Percentiles rank a stretch among this genome's conserved stretches.
phyloP scores from a whole-genome alignment of 2,888 invertebrate species.

The Hoplodrina ambigua region DNA sequence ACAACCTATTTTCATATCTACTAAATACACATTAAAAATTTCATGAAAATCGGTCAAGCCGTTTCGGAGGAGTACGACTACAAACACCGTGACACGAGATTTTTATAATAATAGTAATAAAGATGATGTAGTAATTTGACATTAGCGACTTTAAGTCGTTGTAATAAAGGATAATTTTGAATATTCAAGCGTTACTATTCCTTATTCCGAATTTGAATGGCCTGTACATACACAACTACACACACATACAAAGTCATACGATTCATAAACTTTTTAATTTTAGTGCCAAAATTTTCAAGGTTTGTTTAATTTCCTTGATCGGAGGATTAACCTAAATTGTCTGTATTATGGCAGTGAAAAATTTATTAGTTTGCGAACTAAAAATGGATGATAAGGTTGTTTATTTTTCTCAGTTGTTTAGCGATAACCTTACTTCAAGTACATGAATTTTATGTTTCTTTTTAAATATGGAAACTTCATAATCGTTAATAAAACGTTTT shows the following conservation, averaged over 20 bases:
- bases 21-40: too few species aligned
- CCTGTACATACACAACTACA: background rate
- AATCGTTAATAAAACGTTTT: constrained; percentile 27
- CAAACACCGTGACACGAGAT: too few species aligned
- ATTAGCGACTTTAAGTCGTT: too few species aligned
- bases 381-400: constrained; percentile 63
- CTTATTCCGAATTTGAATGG: background rate
- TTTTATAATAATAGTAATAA: too few species aligned
- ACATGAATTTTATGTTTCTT: constrained; percentile 36
- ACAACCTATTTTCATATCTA: too few species aligned
- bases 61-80: too few species aligned
- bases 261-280: constrained; percentile 39
- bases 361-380: constrained; percentile 60
- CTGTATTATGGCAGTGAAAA: constrained; percentile 35
- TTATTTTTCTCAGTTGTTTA: constrained; percentile 46
- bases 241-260: background rate
- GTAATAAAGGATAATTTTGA: too few species aligned
- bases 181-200: too few species aligned
- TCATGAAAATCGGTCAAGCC: too few species aligned
- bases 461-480: constrained; percentile 42
- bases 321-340: constrained; percentile 57
- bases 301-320: constrained; percentile 61
- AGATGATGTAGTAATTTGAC: too few species aligned
- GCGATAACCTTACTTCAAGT: constrained; percentile 48
- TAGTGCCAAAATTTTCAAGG: constrained; percentile 55